phyloP scores from a whole-genome alignment of 2,113 vertebrate species.

The Equus quagga region DNA sequence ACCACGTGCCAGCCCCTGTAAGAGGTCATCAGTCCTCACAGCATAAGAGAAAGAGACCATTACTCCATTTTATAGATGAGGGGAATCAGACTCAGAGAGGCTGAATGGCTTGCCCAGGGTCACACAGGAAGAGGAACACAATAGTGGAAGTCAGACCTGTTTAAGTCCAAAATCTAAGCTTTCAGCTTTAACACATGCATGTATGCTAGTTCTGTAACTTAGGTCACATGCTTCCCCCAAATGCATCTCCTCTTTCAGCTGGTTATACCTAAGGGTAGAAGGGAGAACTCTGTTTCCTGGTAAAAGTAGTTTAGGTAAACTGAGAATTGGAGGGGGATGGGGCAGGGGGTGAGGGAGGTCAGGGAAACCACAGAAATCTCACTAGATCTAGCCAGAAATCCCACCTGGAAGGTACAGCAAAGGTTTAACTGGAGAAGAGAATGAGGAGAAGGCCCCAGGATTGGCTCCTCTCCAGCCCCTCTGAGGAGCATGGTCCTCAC shows the following conservation, averaged over 20 bases:
- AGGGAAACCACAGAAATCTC: background rate
- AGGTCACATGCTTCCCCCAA: background rate
- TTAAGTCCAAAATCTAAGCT: background rate
- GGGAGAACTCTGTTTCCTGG: background rate
- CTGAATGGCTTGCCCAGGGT: background rate
- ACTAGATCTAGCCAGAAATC: background rate
- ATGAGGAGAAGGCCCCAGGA: background rate
- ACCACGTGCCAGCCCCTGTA: background rate
- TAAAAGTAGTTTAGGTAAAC: background rate
- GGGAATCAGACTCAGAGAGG: background rate
- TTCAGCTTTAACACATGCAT: background rate
- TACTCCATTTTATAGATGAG: background rate
- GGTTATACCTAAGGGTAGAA: background rate
- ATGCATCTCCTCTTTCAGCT: background rate
- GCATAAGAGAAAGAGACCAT: background rate
- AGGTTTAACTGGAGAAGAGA: background rate
- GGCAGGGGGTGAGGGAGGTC: background rate
- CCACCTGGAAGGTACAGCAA: background rate
- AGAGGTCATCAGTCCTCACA: background rate
- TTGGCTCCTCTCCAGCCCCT: background rate
- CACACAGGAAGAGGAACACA: background rate
- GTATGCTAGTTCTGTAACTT: background rate
- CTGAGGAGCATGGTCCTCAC: background rate
- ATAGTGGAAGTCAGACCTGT: background rate
- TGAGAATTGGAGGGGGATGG: background rate